Conservation (phyloP, 2,888 invertebrate genomes). For the Sphecodes monilicornis region DNA sequence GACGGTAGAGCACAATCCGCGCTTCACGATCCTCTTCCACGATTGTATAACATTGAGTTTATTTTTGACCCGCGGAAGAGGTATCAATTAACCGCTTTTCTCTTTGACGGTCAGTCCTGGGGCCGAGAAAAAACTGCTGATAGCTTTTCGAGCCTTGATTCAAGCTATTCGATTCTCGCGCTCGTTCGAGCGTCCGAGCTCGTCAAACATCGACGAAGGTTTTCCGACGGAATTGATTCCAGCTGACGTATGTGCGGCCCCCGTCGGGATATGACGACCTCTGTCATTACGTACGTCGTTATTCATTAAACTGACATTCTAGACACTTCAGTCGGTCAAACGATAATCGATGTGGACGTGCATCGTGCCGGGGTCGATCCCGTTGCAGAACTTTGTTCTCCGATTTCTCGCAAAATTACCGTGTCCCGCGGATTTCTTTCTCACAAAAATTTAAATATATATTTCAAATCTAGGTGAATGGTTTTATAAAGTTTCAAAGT, state of each 20-base stretch:
- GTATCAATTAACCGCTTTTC: constrained; percentile 57
- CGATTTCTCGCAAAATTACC: constrained; percentile 38
- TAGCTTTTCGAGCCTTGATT: constrained; percentile 41
- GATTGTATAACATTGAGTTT: constrained; percentile 35
- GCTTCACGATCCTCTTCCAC: not conserved
- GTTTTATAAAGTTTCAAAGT: not conserved
- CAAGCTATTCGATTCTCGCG: constrained; percentile 44
- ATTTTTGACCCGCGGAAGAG: constrained; percentile 26
- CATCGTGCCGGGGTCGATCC: constrained; percentile 61
- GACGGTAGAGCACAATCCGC: not conserved
- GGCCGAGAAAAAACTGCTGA: constrained; percentile 38
- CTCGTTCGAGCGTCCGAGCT: constrained; percentile 52
- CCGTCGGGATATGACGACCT: constrained; percentile 71
- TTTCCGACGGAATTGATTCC: constrained; percentile 66
- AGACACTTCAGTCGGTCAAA: constrained; percentile 70
- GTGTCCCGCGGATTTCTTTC: constrained; percentile 30
- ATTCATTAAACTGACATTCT: constrained; percentile 74
- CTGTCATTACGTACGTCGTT: constrained; percentile 74
- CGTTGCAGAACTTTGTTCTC: constrained; percentile 44
- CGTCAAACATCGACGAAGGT: constrained; percentile 63
- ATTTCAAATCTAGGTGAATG: not conserved
- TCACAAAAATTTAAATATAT: not conserved
- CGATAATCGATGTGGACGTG: constrained; percentile 72
- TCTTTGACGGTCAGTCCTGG: constrained; percentile 50
- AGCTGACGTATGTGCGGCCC: constrained; percentile 46